Evolutionary conservation across 2,797 vertebrate species (phyloP).

Genomic region (Tolypeutes matacus): DNA sequence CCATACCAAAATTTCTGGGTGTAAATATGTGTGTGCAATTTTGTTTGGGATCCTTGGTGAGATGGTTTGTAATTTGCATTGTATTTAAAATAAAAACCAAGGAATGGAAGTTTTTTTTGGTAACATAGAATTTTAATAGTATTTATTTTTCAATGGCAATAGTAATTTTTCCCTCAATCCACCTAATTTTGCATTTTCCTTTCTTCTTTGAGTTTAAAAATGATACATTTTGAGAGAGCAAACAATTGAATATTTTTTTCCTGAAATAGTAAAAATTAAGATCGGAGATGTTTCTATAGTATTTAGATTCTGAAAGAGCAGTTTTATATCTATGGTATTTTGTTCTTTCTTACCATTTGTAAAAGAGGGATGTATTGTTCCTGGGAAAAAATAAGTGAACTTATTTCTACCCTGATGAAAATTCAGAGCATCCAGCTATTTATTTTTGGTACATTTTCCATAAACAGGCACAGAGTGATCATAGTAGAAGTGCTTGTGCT

Average conservation of each 20-base stretch:
- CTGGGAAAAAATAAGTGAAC: constrained; percentile 26
- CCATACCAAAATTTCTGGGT: constrained; percentile 43
- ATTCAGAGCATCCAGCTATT: constrained; percentile 15
- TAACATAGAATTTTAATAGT: constrained; percentile 52
- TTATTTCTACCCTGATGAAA: constrained; percentile 1
- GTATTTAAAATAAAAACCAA: constrained; percentile 60
- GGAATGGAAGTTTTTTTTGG: constrained; percentile 18
- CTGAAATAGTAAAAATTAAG: background rate
- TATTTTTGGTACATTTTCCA: background rate
- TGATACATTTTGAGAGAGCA: constrained; percentile 30
- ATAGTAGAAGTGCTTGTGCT: background rate
- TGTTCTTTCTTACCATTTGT: constrained; percentile 2
- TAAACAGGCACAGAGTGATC: background rate
- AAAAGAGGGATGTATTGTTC: constrained; percentile 14
- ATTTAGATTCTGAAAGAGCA: constrained; percentile 42
- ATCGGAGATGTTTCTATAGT: constrained; percentile 21
- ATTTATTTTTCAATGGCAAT: constrained; percentile 13
- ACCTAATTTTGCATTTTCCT: constrained; percentile 35
- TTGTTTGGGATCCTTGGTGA: constrained; percentile 46
- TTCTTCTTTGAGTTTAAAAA: constrained; percentile 28
- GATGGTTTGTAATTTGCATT: constrained; percentile 54
- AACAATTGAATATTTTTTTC: constrained; percentile 12
- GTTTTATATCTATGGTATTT: background rate
- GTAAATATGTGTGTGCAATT: constrained; percentile 20
- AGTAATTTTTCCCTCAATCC: constrained; percentile 7